phyloP scores from a whole-genome alignment of 2,888 invertebrate species.

The Chrysolina oricalcia region DNA sequence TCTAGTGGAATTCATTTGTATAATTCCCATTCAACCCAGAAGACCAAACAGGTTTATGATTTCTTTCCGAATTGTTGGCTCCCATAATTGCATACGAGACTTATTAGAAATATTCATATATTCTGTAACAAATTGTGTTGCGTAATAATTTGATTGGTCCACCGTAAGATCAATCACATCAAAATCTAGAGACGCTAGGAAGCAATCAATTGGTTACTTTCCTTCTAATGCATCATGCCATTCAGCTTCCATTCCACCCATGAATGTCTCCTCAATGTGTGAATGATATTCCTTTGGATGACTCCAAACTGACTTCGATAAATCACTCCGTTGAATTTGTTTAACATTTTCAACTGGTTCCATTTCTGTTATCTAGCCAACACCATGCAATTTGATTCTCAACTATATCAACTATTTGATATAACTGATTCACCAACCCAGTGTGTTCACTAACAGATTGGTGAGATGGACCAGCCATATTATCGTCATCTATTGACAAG shows the following conservation, averaged over 20 bases:
- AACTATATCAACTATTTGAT: too few species aligned
- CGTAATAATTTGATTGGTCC: constrained; percentile 41
- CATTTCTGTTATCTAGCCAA: background rate
- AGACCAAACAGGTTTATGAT: constrained; percentile 42
- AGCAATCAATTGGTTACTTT: background rate
- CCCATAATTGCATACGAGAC: constrained; percentile 35
- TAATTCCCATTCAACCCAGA: constrained; percentile 45
- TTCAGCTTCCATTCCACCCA: constrained; percentile 32
- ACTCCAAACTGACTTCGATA: constrained; percentile 6
- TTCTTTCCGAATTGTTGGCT: too few species aligned
- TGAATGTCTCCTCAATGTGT: constrained; percentile 34
- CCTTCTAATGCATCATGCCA: constrained; percentile 12
- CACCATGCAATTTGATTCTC: constrained; percentile 8
- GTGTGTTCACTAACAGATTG: too few species aligned
- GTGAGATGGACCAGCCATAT: constrained; percentile 3
- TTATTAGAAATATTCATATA: constrained; percentile 34
- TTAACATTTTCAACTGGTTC: background rate
- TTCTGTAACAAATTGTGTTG: constrained; percentile 39
- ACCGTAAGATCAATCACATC: background rate
- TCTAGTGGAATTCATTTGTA: constrained; percentile 30
- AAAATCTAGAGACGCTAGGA: background rate
- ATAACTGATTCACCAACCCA: too few species aligned
- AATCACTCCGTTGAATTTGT: background rate
- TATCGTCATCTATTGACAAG: constrained; percentile 9
- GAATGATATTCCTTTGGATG: constrained; percentile 13